Conservation (phyloP, 1,140 invertebrate genomes). For the Mya arenaria region DNA sequence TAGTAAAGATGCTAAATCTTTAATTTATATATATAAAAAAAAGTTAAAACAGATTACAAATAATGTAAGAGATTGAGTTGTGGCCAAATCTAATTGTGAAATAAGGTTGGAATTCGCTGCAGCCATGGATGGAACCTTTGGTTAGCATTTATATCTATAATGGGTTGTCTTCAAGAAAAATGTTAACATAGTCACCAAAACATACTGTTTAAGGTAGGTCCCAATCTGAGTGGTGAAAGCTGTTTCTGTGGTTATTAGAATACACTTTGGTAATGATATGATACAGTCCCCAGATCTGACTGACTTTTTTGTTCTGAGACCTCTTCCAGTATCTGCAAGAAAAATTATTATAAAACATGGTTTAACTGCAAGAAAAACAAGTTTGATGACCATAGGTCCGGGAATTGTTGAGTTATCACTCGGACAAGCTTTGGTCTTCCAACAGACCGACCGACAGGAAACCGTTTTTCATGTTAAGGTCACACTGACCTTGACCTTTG, state of each 20-base stretch:
- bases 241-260: constrained; percentile 84
- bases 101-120: background rate
- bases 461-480: too few relatives aligned
- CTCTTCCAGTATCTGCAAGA: constrained; percentile 83
- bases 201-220: constrained; percentile 62
- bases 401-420: too few relatives aligned
- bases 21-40: background rate
- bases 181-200: background rate
- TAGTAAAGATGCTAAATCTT: background rate
- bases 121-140: background rate
- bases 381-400: too few relatives aligned
- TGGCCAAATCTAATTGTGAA: background rate
- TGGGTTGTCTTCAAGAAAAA: too few relatives aligned
- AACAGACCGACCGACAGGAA: too few relatives aligned
- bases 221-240: constrained; percentile 73
- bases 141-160: too few relatives aligned
- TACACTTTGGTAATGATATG: constrained; percentile 83
- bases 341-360: too few relatives aligned
- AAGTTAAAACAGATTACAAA: background rate
- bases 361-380: too few relatives aligned
- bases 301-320: constrained; percentile 83
- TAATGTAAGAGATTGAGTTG: background rate
- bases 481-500: too few relatives aligned
- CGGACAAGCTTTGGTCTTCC: too few relatives aligned
- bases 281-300: constrained; percentile 83